A percentile compares a stretch with the other conserved stretches of the same genome.
These are phyloP conservation scores for Limnephilus auricula DNA, from an alignment of 2,888 invertebrate genomes.

Conservation along the genomic window DNA sequence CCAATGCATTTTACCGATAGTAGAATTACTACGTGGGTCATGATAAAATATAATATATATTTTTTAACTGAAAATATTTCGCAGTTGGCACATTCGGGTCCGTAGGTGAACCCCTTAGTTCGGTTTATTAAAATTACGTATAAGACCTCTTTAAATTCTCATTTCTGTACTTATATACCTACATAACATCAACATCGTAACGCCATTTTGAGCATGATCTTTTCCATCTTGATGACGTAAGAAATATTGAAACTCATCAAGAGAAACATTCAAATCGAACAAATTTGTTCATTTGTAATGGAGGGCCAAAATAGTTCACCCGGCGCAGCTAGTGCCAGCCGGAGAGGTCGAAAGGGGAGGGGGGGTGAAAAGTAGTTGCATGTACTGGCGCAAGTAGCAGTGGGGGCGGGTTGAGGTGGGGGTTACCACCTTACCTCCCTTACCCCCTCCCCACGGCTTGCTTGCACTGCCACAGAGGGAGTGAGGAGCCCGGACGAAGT, in stretches of 20 bases:
- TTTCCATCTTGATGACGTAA: not conserved
- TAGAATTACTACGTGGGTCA: not conserved
- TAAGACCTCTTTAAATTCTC: not conserved
- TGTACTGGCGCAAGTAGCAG: constrained; percentile 53
- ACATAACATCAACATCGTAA: not conserved
- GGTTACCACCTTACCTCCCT: constrained; percentile 70
- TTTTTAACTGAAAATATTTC: too few species aligned
- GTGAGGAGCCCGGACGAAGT: constrained; percentile 66
- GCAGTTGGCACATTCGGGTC: too few species aligned
- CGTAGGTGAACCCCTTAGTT: too few species aligned
- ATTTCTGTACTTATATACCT: not conserved
- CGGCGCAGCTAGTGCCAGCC: constrained; percentile 43
- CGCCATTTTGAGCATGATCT: not conserved
- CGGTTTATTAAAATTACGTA: too few species aligned
- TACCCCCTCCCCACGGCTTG: constrained; percentile 68
- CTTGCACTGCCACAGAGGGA: constrained; percentile 60
- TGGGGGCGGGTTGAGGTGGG: constrained; percentile 69
- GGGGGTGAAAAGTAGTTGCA: constrained; percentile 55
- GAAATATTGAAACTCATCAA: not conserved
- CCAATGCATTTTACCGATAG: not conserved
- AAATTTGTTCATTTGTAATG: constrained; percentile 9
- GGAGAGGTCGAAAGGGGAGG: not conserved
- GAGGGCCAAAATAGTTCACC: constrained; percentile 38
- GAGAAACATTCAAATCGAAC: not conserved
- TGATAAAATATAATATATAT: too few species aligned